Conservation (phyloP, 2,797 vertebrate species). For the Percopsis omiscomaycus region DNA sequence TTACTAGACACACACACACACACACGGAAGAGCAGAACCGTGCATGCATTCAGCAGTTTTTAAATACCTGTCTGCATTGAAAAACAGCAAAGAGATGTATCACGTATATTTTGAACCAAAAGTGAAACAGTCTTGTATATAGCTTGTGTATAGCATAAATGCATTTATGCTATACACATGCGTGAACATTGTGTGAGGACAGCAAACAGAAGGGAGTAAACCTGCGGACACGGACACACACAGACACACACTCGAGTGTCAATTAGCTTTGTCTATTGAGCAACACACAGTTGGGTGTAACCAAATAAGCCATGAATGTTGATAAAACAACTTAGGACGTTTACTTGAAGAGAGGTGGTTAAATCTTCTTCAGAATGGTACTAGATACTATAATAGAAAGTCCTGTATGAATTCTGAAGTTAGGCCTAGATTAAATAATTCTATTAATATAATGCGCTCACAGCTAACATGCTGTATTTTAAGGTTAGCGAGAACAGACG, state of each 20-base stretch:
- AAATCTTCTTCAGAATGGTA: no score
- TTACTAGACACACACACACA: no score
- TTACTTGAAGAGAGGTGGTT: no score
- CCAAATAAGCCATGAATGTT: no score
- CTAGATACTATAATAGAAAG: no score
- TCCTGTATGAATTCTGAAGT: not conserved
- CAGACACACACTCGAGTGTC: conserved; percentile 14
- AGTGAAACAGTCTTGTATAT: no score
- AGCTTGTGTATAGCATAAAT: not conserved
- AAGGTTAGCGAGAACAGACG: not conserved
- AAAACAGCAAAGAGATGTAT: not conserved
- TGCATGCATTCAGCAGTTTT: not conserved
- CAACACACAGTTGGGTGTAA: no score
- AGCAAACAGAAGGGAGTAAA: conserved; percentile 4
- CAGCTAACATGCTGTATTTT: not conserved
- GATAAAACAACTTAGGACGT: no score
- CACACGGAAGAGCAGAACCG: not conserved
- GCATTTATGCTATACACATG: not conserved
- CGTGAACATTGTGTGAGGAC: not conserved
- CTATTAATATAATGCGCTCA: not conserved
- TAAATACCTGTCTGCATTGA: not conserved
- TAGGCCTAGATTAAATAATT: not conserved
- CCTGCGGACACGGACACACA: not conserved
- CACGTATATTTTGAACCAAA: not conserved
- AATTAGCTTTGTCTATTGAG: conserved; percentile 35